Percentiles rank a stretch among this genome's conserved stretches.
These are phyloP conservation scores for Eurytoma californica DNA, from an alignment of 2,888 invertebrate genomes.

Conservation along the genomic window DNA sequence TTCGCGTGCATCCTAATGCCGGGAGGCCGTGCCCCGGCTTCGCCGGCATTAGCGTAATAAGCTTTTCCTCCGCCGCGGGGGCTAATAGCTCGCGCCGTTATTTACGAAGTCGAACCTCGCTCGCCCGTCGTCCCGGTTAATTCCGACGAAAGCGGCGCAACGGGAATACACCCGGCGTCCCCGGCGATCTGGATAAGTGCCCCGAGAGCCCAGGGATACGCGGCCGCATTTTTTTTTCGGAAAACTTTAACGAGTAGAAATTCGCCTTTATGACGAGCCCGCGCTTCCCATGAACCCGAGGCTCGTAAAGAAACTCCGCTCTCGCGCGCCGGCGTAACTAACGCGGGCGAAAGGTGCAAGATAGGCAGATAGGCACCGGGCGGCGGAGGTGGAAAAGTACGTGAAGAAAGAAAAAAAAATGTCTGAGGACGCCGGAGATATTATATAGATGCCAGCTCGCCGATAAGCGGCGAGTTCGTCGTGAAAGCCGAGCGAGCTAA, in stretches of 20 bases:
- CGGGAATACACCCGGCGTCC: conserved; percentile 3
- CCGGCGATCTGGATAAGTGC: conserved; percentile 22
- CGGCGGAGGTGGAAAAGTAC: not conserved
- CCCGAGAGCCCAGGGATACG: not conserved
- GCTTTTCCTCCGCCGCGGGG: conserved; percentile 23
- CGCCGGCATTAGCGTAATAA: conserved; percentile 35
- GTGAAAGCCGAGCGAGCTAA: conserved; percentile 33
- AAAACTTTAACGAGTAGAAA: conserved; percentile 46
- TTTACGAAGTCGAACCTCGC: conserved; percentile 9
- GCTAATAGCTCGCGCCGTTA: conserved; percentile 1
- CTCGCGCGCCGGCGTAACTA: not conserved
- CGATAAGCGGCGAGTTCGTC: conserved; percentile 12
- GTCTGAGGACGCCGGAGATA: not conserved
- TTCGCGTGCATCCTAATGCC: conserved; percentile 37
- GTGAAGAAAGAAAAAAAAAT: not conserved
- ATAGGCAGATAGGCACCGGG: conserved; percentile 8
- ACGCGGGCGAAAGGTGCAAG: conserved; percentile 36
- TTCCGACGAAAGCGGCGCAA: not conserved
- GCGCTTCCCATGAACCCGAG: conserved; percentile 27
- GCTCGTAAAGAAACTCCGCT: conserved; percentile 2
- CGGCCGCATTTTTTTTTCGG: conserved; percentile 15
- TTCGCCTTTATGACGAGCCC: conserved; percentile 48
- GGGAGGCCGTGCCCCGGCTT: not conserved
- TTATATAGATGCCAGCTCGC: conserved; percentile 17
- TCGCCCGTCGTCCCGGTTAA: not conserved